These are phyloP conservation scores for Albula goreensis DNA, from an alignment of 2,113 vertebrate genomes.

Conservation along the genomic window DNA sequence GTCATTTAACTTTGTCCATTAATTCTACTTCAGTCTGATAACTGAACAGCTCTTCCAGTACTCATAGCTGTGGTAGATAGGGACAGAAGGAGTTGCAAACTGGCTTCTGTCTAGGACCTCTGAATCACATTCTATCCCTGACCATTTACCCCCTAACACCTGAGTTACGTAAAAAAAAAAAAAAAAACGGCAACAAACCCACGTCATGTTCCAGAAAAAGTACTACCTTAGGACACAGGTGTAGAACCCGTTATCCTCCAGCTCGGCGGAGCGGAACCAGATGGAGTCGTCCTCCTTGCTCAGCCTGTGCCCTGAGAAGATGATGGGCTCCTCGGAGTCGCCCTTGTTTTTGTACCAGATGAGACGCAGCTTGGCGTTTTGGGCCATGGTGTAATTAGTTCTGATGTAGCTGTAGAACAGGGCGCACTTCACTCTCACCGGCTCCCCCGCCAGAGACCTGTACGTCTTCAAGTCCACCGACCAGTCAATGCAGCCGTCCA, in stretches of 20 bases:
- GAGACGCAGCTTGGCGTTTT: slow-evolving; percentile 91
- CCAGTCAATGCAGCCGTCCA: slow-evolving; percentile 97
- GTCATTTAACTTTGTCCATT: too few species aligned
- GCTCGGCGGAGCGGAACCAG: slow-evolving; percentile 78
- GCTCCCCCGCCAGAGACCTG: slow-evolving; percentile 91
- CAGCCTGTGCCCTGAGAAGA: slow-evolving; percentile 79
- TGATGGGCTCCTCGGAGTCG: slow-evolving; percentile 82
- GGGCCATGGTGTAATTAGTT: slow-evolving; percentile 95
- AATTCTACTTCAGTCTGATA: too few species aligned
- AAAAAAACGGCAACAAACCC: too few species aligned
- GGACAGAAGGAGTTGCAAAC: too few species aligned
- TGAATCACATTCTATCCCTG: too few species aligned
- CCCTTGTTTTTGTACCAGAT: slow-evolving; percentile 95
- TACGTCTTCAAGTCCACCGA: slow-evolving; percentile 97
- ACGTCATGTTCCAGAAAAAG: neutral
- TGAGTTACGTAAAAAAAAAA: too few species aligned
- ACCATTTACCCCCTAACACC: too few species aligned
- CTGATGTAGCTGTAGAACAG: slow-evolving; percentile 98
- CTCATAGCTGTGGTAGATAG: too few species aligned
- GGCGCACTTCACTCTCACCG: slow-evolving; percentile 93
- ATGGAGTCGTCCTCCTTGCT: slow-evolving; percentile 82
- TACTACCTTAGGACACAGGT: slow-evolving; percentile 80
- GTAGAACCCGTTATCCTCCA: slow-evolving; percentile 80
- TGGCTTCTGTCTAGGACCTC: too few species aligned
- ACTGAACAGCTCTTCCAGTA: too few species aligned